These are phyloP conservation scores for Calcarius lapponicus DNA, from an alignment of 2,797 vertebrate species.

Conservation along the genomic window DNA sequence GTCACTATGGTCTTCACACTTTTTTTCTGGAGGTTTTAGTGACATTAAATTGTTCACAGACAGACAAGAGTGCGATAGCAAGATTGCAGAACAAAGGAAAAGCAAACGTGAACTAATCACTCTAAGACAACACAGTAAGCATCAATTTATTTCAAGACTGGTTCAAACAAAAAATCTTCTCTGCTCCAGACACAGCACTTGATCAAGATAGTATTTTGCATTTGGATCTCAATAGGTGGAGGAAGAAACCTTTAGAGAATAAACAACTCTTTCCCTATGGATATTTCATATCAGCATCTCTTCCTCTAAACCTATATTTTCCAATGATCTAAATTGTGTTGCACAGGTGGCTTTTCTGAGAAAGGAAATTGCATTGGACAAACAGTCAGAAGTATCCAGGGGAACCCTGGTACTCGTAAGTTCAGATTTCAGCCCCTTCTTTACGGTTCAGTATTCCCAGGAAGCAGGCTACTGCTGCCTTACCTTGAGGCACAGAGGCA, in stretches of 20 bases:
- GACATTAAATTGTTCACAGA: fast-evolving
- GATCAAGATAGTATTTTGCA: background rate
- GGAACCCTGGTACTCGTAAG: background rate
- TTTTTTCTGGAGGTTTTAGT: background rate
- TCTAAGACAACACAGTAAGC: background rate
- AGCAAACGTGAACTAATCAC: background rate
- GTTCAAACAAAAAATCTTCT: background rate
- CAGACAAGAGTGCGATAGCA: background rate
- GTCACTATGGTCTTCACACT: background rate
- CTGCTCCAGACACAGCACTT: background rate
- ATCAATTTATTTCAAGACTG: background rate
- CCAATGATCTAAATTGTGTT: background rate
- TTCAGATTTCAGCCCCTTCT: background rate
- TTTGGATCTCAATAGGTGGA: background rate
- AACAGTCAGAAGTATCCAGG: background rate
- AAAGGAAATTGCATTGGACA: background rate
- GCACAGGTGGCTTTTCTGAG: background rate
- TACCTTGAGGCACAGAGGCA: background rate
- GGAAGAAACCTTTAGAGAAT: background rate
- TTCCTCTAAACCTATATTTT: background rate
- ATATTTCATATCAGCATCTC: fast-evolving
- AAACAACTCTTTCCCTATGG: background rate
- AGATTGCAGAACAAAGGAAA: background rate
- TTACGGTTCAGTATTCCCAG: background rate
- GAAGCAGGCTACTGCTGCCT: background rate